Evolutionary conservation across 30 jellyfish, hydroid and myxozoan genomes (phyloP).

Genomic region (Hydractinia symbiolongicarpus): DNA sequence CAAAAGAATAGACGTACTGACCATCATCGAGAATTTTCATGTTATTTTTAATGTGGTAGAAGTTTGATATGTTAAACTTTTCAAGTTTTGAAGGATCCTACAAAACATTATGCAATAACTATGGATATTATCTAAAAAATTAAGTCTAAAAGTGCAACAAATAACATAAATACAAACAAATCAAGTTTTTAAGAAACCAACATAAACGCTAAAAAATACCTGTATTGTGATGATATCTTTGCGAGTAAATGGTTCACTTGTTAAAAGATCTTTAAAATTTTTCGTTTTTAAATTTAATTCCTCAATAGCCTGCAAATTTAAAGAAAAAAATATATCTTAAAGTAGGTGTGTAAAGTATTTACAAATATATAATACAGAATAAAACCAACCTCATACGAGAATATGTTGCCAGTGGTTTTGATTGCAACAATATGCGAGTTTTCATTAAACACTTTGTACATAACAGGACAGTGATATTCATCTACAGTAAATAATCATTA

Average conservation of each 20-base stretch:
- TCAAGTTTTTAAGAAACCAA: neutral
- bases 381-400: constrained; percentile 40
- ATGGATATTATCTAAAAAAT: neutral
- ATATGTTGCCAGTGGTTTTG: constrained; percentile 72
- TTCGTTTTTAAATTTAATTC: constrained; percentile 66
- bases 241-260: constrained; percentile 82
- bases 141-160: neutral
- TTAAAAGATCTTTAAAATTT: constrained; percentile 71
- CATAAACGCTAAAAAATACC: constrained; percentile 19
- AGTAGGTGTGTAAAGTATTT: neutral
- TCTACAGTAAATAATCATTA: constrained; percentile 25
- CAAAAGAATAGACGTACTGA: neutral
- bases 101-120: neutral
- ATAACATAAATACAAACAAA: neutral
- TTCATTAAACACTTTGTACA: constrained; percentile 81
- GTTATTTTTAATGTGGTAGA: constrained; percentile 74
- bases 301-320: constrained; percentile 69
- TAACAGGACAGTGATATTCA: constrained; percentile 97
- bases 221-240: constrained; percentile 90
- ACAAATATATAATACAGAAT: neutral
- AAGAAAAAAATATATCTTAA: neutral
- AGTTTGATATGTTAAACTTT: constrained; percentile 64
- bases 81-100: constrained; percentile 89
- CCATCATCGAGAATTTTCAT: constrained; percentile 66
- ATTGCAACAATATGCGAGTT: constrained; percentile 89